Conservation (phyloP, 2,888 invertebrate genomes). For the Luperina nickerlii region DNA sequence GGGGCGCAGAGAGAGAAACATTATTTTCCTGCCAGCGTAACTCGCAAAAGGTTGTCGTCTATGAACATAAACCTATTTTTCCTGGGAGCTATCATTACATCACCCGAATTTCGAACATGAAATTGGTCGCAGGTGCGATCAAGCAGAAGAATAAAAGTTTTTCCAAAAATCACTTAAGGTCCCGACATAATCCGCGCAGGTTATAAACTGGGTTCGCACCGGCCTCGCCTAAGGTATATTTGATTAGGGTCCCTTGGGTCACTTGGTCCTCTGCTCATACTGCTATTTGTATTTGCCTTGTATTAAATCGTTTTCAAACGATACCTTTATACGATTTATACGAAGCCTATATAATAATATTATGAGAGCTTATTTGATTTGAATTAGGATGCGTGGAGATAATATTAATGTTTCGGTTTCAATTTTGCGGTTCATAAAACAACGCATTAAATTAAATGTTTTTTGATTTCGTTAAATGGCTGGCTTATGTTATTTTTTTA, state of each 20-base stretch:
- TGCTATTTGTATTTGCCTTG: constrained; percentile 82
- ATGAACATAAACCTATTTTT: constrained; percentile 52
- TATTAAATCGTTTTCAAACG: constrained; percentile 85
- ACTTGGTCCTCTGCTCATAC: constrained; percentile 76
- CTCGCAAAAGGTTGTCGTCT: constrained; percentile 28
- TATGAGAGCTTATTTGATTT: constrained; percentile 56
- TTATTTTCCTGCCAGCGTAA: constrained; percentile 28
- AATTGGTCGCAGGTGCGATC: constrained; percentile 67
- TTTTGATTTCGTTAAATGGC: constrained; percentile 1
- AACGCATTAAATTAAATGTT: constrained; percentile 20
- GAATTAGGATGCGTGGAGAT: constrained; percentile 37
- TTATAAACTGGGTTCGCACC: constrained; percentile 79
- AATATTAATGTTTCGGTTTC: constrained; percentile 38
- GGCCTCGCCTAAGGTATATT: constrained; percentile 83
- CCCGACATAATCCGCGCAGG: constrained; percentile 77
- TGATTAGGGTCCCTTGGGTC: constrained; percentile 83
- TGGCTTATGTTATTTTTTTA: neutral
- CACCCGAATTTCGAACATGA: constrained; percentile 40
- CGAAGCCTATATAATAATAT: constrained; percentile 46
- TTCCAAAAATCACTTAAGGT: constrained; percentile 78
- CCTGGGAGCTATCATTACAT: constrained; percentile 48
- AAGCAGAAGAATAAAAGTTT: constrained; percentile 66
- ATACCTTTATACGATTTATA: constrained; percentile 71
- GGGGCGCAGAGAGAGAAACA: constrained; percentile 9
- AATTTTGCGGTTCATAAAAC: constrained; percentile 31